Percentiles rank a stretch among this genome's conserved stretches.
phyloP scores from a whole-genome alignment of 2,797 vertebrate species.

The Danio aesculapii region DNA sequence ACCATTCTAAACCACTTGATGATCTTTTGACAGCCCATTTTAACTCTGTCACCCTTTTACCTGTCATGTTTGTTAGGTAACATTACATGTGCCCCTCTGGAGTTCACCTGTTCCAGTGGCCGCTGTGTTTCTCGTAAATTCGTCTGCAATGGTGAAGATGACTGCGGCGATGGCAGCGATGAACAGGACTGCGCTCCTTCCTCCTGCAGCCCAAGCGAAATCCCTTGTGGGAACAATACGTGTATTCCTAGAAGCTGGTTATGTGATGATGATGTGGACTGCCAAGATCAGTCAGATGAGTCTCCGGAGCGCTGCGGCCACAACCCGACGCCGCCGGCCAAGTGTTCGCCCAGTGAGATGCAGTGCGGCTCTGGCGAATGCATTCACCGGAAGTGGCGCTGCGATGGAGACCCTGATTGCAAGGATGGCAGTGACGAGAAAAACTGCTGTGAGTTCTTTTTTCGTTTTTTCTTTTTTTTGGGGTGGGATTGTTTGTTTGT shows the following conservation, averaged over 20 bases:
- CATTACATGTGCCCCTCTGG: slow-evolving; percentile 89
- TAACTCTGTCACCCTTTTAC: background rate
- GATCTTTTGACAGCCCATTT: background rate
- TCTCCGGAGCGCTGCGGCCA: slow-evolving; percentile 88
- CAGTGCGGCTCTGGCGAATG: slow-evolving; percentile 93
- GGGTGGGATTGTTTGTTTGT: no score
- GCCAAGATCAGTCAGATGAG: slow-evolving; percentile 93
- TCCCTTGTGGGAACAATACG: slow-evolving; percentile 89
- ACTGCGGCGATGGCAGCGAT: slow-evolving; percentile 92
- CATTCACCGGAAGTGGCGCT: slow-evolving; percentile 95
- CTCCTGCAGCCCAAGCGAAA: slow-evolving; percentile 88
- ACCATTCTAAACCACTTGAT: background rate
- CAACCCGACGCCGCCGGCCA: slow-evolving; percentile 82
- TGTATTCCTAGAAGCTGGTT: slow-evolving; percentile 95
- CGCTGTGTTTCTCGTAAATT: slow-evolving; percentile 94
- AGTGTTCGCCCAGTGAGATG: slow-evolving; percentile 87
- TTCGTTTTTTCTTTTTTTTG: background rate
- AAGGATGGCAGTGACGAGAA: slow-evolving; percentile 95
- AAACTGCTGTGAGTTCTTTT: slow-evolving; percentile 94
- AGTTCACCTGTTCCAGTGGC: slow-evolving; percentile 93
- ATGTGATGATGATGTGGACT: slow-evolving; percentile 95
- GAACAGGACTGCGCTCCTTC: slow-evolving; percentile 88
- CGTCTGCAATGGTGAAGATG: slow-evolving; percentile 93
- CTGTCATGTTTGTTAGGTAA: slow-evolving; percentile 80
- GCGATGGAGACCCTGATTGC: slow-evolving; percentile 95